Evolutionary conservation across 92 coral and sea anemone genomes (phyloP), one percentile per base, ranked within the genome.

Genomic region (Desmophyllum pertusum): DNA sequence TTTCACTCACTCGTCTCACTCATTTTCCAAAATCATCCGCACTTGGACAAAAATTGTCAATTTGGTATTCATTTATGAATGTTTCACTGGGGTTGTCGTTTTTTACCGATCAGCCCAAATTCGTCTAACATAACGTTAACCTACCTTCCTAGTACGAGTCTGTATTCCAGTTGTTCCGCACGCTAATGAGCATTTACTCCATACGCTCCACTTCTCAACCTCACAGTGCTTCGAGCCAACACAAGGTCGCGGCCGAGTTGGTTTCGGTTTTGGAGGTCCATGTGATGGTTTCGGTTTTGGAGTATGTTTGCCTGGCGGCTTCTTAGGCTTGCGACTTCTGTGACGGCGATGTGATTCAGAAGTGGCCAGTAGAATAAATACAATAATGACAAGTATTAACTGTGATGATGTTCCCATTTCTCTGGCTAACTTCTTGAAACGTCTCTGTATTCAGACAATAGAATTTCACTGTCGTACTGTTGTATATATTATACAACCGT

Each of bases 121-220:
- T 59, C n/a, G 53, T 18, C 3, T 57, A 25, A 57, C 4, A 14
- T 57, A 33, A 33, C 39, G 8, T 13, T 18, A 64, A 62, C 83
- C n/a, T 9, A 81, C 78, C 85, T 69, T 68, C 38, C 85, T 68
- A 35, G 39, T 67, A 27, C 85, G 76, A 15, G 7, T 39, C 27
- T 81, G 85, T 30, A 3, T 23, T 33, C 85, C 85, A 0, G 8
- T 33, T n/a, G 41, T 51, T 68, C 78, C 78, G 38, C 85, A 81
- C n/a, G 68, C 67, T 13, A 81, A 25, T 48, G 85, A 69, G 5
- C 85, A 81, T 25, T 5, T 57, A 50, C 61, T 35, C 85, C 85
- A 81, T 5, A 13, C 33, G 23, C 59, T 70, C 85, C 85, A 81
- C 23, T 55, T 21, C 2, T 13, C 46, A n/a, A 70, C 52, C 53